Evolutionary conservation across 2,797 vertebrate species (phyloP), one percentile per base, ranked within the genome.

Genomic region (Cygnus olor): DNA sequence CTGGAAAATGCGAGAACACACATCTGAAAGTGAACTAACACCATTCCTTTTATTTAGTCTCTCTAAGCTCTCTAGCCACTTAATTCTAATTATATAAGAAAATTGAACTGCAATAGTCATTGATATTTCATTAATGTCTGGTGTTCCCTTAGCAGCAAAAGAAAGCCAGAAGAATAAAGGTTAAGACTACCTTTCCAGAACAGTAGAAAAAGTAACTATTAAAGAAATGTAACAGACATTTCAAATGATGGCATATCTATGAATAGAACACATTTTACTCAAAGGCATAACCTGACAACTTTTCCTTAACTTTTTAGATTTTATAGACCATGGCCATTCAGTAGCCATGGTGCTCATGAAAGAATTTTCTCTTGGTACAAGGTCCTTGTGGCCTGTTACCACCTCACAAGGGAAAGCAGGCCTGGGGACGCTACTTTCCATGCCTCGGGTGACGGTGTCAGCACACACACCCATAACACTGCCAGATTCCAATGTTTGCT

Each of bases 41-140:
- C 45, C 80, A 64, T 90, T 93, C 80, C 70, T 88, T 94, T 97
- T 96, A 96, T 95, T 97, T 97, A 97, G 89, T 84, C 91, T 89
- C 83, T 86, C 92, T 96, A 96, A 96, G 89, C 91, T 96, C 88
- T 91, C 82, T 85, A 88, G 93, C 49, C 85, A 95, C 92, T 98
- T 97, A 96, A 89, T 90, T 91, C 89, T 95, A 97, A 97, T 97
- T 94, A 97, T 89, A 94, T 85, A 90, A 95, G 90, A 97, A 79
- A 97, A 97, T 32, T 96, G 94, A 97, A 96, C 80, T 83, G 57
- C 82, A 97, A 87, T 32, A 95, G 94, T 92, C 93, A 95, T 73
- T 96, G 94, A 96, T 90, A 96, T 97, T 97, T 97, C 95, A 96
- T 96, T 97, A 97, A 93, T 56, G 89, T 57, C 91, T 96, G 22